Base-by-base conservation (phyloP, 1,140 invertebrate species). In the Drosophila dunni region DNA sequence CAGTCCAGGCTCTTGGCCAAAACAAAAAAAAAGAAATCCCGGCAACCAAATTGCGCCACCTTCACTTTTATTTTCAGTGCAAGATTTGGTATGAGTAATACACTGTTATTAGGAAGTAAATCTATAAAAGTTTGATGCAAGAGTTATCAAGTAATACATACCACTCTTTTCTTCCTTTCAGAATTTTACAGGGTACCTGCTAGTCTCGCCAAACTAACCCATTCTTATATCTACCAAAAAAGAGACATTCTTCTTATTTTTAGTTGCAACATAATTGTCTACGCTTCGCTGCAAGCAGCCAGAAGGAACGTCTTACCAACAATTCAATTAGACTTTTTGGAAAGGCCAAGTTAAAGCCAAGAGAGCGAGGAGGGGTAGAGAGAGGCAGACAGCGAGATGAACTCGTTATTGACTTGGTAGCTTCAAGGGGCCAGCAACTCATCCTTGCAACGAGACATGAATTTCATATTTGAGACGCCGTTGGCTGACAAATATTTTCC, bases 41-140 rank as follows among this genome's bases (percentile, higher is more conserved):
- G 42, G 57, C 60, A 53, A 48, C 58, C n/a, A 70, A 78, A 78
- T 78, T 81, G 76, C 72, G 56, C 78, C 81, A 84, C 81, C 81
- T 84, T 84, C 81, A 84, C 81, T 84, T 84, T 82, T 83, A 29
- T 34, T 46, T 63, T 38, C 24, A 29, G 24, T 29, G 48, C 33
- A 34, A 17, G 54, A 7, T 46, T 48, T 60, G 42, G 46, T 45
- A 57, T 73, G 0, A 13, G 11, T 6, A 42, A 70, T 63, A 70
- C 67, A 58, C 67, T 61, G 20, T 20, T 20, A 20, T 20, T 20
- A 20, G 17, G 17, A 20, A 20, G 17, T 20, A 20, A 20, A 1
- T 20, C 17, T 0, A 20, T 20, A 20, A 20, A 20, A 20, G 17
- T 20, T 20, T 0, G 17, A 20, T 1, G 1, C 17, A 20, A 20